Base-by-base conservation (phyloP, 1,140 invertebrate genomes). In the Trachelipus rathkii region DNA sequence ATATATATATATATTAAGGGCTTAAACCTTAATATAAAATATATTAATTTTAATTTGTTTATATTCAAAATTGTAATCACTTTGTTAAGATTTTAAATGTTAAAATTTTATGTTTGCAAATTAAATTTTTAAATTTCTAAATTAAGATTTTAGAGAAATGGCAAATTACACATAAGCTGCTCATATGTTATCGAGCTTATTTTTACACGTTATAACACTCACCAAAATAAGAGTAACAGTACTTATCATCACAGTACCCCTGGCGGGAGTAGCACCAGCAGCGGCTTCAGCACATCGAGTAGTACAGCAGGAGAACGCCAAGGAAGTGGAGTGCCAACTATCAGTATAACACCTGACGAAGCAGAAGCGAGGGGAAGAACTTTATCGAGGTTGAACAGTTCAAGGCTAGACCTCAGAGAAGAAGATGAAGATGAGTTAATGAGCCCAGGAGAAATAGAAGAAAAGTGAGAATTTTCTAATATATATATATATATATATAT, bases 331-430 rank as follows among this genome's bases (percentile, higher is more conserved):
- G 53, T 75, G 60, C 73, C 60, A 13, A 60, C 66, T 13, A 75
- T 67, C 43, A 68, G 24, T 44, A 68, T 67, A 44, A 68, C 73
- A 9, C 73, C 73, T 21, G 73, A 75, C 6, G 73, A 60, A 44
- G 21, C 46, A 21, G 72, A 75, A 11, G 73, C 73, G n/a, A 13
- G 60, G 0, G 73, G 73, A 43, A 24, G 60, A 11, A 67, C 33
- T 0, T 21, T 75, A 24, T 24, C 53, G 13, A n/a, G 73, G 15
- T 68, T 68, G 11, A 75, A 75, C 73, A 68, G 53, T 67, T 68
- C 53, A 21, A 66, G 68, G 73, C 44, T 67, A 66, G 72, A 74
- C n/a, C 46, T 74, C 6, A n/a, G 72, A 33, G 72, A 74, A 66
- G 50, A 74, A 15, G 72, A 74, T 46, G 72, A 74, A 33, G 33